phyloP scores from a whole-genome alignment of 2,113 vertebrate genomes.

The Paracanthobrama guichenoti region DNA sequence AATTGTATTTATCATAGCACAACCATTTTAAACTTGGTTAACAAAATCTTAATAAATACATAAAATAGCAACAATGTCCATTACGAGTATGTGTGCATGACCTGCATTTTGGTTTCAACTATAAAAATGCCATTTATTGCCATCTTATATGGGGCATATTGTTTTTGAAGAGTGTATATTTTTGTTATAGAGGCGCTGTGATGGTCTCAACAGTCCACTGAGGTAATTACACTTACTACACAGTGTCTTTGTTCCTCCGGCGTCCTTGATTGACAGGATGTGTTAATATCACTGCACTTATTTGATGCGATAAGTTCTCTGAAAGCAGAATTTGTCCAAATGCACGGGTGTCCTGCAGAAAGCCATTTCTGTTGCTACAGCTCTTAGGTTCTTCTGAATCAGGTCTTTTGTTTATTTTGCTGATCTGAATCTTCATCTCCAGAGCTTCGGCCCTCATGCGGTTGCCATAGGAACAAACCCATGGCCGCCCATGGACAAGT shows the following conservation, averaged over 20 bases:
- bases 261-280: slow-evolving; percentile 63
- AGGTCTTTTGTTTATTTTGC: slow-evolving; percentile 75
- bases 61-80: too few relatives aligned
- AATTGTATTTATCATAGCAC: too few relatives aligned
- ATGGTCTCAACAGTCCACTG: slow-evolving; percentile 52
- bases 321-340: slow-evolving; percentile 52
- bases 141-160: too few relatives aligned
- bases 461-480: slow-evolving; percentile 71
- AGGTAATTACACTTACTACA: slow-evolving; percentile 66
- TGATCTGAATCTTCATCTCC: slow-evolving; percentile 79
- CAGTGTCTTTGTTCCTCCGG: slow-evolving; percentile 68
- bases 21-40: too few relatives aligned
- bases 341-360: slow-evolving; percentile 65
- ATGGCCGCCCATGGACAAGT: slow-evolving; percentile 65
- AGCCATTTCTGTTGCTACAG: slow-evolving; percentile 66
- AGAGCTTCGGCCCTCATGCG: slow-evolving; percentile 63
- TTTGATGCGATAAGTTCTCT: slow-evolving; percentile 69
- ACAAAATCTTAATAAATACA: too few relatives aligned
- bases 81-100: too few relatives aligned
- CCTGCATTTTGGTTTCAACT: too few relatives aligned
- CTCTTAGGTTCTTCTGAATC: slow-evolving; percentile 73
- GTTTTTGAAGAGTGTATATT: not conserved
- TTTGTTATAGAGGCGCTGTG: slow-evolving; percentile 62
- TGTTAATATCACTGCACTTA: slow-evolving; percentile 72
- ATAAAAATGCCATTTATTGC: too few relatives aligned